Conservation (phyloP, 1,140 invertebrate genomes). For the Colletes latitarsis region DNA sequence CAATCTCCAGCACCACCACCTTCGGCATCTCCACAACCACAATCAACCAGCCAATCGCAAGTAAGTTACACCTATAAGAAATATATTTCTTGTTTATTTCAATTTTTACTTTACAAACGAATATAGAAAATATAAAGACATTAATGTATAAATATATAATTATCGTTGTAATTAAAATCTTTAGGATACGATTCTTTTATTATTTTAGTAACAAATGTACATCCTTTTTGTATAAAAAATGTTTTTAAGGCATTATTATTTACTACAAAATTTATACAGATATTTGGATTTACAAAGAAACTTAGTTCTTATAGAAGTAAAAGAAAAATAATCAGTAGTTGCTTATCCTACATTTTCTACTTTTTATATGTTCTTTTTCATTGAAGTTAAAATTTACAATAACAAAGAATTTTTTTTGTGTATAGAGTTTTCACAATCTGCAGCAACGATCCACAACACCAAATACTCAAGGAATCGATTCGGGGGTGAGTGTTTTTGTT, state of each 20-base stretch:
- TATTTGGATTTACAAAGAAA: background rate
- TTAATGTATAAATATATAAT: background rate
- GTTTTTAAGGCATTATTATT: background rate
- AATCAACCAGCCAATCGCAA: conserved; percentile 75
- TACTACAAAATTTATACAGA: background rate
- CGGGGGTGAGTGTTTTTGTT: conserved; percentile 73
- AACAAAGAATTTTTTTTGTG: conserved; percentile 35
- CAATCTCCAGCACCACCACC: conserved; percentile 80
- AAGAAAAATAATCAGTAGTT: too few species aligned
- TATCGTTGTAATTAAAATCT: background rate
- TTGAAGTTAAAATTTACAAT: background rate
- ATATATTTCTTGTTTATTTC: background rate
- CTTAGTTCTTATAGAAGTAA: too few species aligned
- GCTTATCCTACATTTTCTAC: too few species aligned
- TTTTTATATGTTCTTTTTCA: too few species aligned
- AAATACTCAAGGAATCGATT: conserved; percentile 81
- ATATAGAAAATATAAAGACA: background rate
- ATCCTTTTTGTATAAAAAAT: background rate
- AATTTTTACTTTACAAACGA: background rate
- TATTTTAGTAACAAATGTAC: background rate
- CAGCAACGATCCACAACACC: conserved; percentile 80
- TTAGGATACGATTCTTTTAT: background rate
- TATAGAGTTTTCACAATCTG: conserved; percentile 79
- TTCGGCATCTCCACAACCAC: conserved; percentile 79
- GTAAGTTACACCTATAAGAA: conserved; percentile 50